Percentiles rank a stretch among this genome's conserved stretches.
Conservation (phyloP, 2,797 vertebrate species). For the Clarias pachynema region DNA sequence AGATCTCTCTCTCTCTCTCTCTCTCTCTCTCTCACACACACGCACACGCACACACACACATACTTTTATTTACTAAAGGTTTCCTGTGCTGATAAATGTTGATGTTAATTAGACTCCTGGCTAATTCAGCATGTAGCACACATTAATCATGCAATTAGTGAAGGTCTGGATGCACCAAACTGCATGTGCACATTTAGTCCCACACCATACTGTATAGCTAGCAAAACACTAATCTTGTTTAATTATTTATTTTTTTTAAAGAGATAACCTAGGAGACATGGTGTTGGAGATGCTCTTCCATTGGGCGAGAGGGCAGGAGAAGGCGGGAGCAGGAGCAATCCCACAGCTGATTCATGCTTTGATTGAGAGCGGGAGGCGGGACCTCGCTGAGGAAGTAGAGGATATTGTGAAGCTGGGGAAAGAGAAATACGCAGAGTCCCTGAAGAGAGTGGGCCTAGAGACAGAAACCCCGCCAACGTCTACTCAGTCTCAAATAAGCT, state of each 20-base stretch:
- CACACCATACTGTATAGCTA: not conserved
- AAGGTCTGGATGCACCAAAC: not conserved
- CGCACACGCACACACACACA: too few species aligned
- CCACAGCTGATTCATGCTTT: conserved; percentile 80
- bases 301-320: conserved; percentile 84
- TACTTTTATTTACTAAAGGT: not conserved
- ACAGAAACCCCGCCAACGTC: conserved; percentile 45
- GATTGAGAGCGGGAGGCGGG: conserved; percentile 83
- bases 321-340: conserved; percentile 71
- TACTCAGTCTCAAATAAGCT: conserved; percentile 46
- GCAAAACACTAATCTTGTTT: not conserved
- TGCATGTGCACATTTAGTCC: not conserved
- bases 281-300: conserved; percentile 91
- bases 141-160: not conserved
- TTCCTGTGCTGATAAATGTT: not conserved
- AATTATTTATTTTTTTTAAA: conserved; percentile 53
- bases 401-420: conserved; percentile 84
- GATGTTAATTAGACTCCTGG: too few species aligned
- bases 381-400: conserved; percentile 88
- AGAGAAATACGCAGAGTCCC: conserved; percentile 85
- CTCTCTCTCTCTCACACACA: not conserved
- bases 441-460: conserved; percentile 86
- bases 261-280: conserved; percentile 84
- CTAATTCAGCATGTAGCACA: not conserved
- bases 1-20: not conserved